Conservation (phyloP, 2,888 invertebrate species). For the Formica aserva region DNA sequence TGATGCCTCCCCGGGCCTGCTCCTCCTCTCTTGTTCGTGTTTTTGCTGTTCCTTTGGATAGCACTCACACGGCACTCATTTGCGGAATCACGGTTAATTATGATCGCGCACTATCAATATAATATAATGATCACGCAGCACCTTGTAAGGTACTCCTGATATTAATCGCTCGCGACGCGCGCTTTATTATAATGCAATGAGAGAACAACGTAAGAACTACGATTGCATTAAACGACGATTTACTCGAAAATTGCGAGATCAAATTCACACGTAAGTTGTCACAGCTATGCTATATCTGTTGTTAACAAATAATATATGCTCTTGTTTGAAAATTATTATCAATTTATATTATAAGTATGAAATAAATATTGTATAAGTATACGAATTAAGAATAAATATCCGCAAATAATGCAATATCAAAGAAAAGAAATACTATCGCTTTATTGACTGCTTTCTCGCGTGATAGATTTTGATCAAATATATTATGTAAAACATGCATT, state of each 20-base stretch:
- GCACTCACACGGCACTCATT: neutral
- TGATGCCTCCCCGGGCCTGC: neutral
- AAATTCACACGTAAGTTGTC: neutral
- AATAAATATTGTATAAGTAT: neutral
- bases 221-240: neutral
- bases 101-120: neutral
- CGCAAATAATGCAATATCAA: neutral
- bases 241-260: neutral
- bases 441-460: neutral
- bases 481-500: neutral
- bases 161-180: neutral
- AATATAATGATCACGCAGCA: neutral
- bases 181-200: neutral
- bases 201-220: neutral
- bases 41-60: neutral
- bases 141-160: neutral
- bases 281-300: neutral
- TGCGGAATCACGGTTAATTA: neutral
- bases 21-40: neutral
- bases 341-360: neutral
- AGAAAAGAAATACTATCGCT: neutral
- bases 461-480: neutral
- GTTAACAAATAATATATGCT: neutral
- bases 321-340: neutral
- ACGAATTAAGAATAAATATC: neutral